Evolutionary conservation across 1,140 invertebrate species (phyloP).

Genomic region (Lethrus apterus): DNA sequence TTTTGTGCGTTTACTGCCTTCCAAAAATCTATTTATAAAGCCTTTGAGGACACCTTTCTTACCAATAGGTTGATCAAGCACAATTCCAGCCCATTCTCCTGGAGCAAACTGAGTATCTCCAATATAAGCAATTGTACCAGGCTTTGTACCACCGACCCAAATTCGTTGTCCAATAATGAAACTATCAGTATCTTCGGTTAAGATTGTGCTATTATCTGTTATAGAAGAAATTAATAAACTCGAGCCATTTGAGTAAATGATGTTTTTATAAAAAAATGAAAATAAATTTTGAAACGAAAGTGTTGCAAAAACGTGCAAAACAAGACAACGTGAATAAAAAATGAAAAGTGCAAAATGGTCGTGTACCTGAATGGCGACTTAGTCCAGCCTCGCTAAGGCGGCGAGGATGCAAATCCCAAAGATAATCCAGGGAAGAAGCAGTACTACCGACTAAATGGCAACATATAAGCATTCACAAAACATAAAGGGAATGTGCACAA

Average conservation of each 20-base stretch:
- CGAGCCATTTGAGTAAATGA: no score
- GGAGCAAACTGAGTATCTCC: conserved; percentile 96
- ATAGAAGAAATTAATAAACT: background rate
- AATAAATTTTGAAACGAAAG: background rate
- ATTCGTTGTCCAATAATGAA: conserved; percentile 93
- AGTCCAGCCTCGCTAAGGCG: conserved; percentile 62
- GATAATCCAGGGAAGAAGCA: conserved; percentile 52
- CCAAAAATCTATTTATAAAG: conserved; percentile 4
- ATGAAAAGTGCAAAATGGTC: background rate
- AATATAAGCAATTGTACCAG: conserved; percentile 91
- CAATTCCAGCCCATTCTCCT: conserved; percentile 95
- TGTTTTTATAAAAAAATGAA: background rate
- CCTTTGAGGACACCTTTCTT: conserved; percentile 3
- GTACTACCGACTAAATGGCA: conserved; percentile 14
- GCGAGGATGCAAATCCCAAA: conserved; percentile 59
- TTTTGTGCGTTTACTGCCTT: background rate
- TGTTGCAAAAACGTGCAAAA: background rate
- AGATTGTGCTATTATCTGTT: conserved; percentile 73
- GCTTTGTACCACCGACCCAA: conserved; percentile 92
- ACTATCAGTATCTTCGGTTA: conserved; percentile 87
- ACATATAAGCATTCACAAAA: conserved; percentile 3
- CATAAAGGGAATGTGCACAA: no score
- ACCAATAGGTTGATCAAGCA: conserved; percentile 89
- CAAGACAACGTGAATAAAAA: conserved; percentile 1
- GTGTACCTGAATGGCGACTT: conserved; percentile 60